Evolutionary conservation across 2,888 invertebrate genomes (phyloP), one percentile per base, ranked within the genome.

Genomic region (Cantharis lateralis): DNA sequence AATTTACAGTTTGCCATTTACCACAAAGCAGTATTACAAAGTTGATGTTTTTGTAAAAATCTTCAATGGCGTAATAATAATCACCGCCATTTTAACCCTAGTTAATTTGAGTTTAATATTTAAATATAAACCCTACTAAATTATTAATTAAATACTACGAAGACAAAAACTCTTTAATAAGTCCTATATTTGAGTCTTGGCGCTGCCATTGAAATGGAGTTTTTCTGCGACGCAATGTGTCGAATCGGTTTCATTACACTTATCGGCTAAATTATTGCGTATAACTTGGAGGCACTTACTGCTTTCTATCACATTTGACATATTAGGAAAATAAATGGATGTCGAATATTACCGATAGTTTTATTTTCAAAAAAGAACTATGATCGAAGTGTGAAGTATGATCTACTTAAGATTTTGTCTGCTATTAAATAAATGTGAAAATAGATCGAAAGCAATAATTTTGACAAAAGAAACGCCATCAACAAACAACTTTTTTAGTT

Each of bases 1-100:
- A 80, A 81, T 81, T 82, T 81, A 79, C 72, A 79, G 80, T 80
- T 80, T 66, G 75, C 73, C 63, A 71, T 48, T 73, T 68, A 62
- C 78, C 72, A 75, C 79, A 74, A 75, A 74, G 74, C 71, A 72
- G 64, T 71, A 70, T 74, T 77, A 77, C 74, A 72, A 76, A 78
- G 75, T 78, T 72, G 74, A 24, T 26, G 71, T 68, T 70, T 63
- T n/a, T 48, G 48, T 48, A 48, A 48, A 48, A 48, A 48, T 48
- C 11, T 64, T 11, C 20, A 20, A 13, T 20, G 20, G 64, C 64
- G n/a, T 64, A 64, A 64, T 64, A 16, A 64, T 18, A 64, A 64
- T 20, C 16, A 64, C 16, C 64, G 16, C 64, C 16, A 64, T 15
- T 18, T 48, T 48, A 48, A n/a, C 48, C 48, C 48, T n/a, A 48